Evolutionary conservation across 2,797 vertebrate species (phyloP).

Genomic region (Anomalospiza imberbis): DNA sequence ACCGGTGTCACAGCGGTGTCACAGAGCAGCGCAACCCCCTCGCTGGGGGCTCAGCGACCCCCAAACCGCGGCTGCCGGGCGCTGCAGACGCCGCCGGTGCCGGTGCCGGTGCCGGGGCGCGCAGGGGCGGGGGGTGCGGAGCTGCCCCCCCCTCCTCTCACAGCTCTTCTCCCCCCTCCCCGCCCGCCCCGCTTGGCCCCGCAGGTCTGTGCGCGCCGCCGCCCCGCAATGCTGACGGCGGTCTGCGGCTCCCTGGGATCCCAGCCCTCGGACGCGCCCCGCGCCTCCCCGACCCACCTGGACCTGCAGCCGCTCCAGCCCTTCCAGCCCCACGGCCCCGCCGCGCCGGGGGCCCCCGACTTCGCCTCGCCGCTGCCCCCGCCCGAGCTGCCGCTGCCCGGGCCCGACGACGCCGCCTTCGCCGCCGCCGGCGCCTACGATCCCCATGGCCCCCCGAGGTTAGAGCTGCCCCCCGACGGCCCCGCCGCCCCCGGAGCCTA

Average conservation of each 20-base stretch:
- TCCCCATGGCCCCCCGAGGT: slow-evolving; percentile 65
- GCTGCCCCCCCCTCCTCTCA: background rate
- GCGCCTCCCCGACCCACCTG: slow-evolving; percentile 69
- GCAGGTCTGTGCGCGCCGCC: slow-evolving; percentile 63
- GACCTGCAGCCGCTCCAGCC: slow-evolving; percentile 76
- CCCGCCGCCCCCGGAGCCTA: slow-evolving; percentile 67
- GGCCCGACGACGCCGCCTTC: slow-evolving; percentile 67
- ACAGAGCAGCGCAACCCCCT: rapidly evolving
- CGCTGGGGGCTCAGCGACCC: rapidly evolving
- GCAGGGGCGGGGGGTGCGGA: background rate
- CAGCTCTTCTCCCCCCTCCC: background rate
- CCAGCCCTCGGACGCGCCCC: slow-evolving; percentile 75
- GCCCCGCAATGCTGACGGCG: slow-evolving; percentile 76
- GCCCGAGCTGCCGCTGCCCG: slow-evolving; percentile 67
- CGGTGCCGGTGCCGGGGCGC: too few species aligned
- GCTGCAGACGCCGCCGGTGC: too few species aligned
- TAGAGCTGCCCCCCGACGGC: slow-evolving; percentile 71
- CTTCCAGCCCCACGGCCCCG: slow-evolving; percentile 69
- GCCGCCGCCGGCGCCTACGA: slow-evolving; percentile 57
- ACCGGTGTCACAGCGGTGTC: background rate
- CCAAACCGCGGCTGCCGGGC: background rate
- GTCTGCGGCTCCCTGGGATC: slow-evolving; percentile 79
- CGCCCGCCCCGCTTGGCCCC: background rate
- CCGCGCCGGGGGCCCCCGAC: slow-evolving; percentile 60
- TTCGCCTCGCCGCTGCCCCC: slow-evolving; percentile 65